These are phyloP conservation scores for Toxotes lorentzi DNA, from an alignment of 2,797 vertebrate genomes.

Conservation along the genomic window DNA sequence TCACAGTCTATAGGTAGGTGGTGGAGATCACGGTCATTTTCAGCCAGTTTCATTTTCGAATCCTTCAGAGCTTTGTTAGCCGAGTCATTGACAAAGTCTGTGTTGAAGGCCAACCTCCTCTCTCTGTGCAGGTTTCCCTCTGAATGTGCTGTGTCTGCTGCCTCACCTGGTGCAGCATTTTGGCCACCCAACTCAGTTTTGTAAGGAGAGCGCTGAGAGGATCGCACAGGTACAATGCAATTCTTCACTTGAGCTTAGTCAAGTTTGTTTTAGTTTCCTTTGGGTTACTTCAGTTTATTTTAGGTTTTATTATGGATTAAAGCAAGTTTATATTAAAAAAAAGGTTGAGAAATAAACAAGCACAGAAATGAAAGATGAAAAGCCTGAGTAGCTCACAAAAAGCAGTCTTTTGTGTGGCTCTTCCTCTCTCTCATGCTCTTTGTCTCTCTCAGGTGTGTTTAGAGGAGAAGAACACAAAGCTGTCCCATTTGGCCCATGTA, in stretches of 20 bases:
- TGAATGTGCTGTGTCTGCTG: constrained; percentile 97
- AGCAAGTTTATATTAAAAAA: neutral
- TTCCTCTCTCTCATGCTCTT: neutral
- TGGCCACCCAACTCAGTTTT: constrained; percentile 96
- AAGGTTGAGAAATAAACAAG: neutral
- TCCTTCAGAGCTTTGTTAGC: neutral
- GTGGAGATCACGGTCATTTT: neutral
- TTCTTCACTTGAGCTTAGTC: neutral
- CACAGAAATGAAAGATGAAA: constrained; percentile 8
- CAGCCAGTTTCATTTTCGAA: neutral
- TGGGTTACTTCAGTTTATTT: neutral
- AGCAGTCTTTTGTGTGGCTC: neutral
- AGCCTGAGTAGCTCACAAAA: neutral
- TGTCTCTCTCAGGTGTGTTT: constrained; percentile 90
- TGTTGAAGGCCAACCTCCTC: neutral
- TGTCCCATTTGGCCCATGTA: constrained; percentile 97
- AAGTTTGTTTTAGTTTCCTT: neutral
- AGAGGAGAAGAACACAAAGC: constrained; percentile 95
- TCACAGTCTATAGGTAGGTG: constrained; percentile 94
- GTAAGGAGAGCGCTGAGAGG: constrained; percentile 96
- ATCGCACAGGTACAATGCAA: constrained; percentile 92
- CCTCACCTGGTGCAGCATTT: constrained; percentile 98
- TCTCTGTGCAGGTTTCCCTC: constrained; percentile 90
- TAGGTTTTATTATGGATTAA: neutral
- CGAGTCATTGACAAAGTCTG: neutral